Percentiles rank a stretch among this genome's conserved stretches.
Evolutionary conservation across 2,797 vertebrate genomes (phyloP).

Genomic region (Sarcophilus harrisii): DNA sequence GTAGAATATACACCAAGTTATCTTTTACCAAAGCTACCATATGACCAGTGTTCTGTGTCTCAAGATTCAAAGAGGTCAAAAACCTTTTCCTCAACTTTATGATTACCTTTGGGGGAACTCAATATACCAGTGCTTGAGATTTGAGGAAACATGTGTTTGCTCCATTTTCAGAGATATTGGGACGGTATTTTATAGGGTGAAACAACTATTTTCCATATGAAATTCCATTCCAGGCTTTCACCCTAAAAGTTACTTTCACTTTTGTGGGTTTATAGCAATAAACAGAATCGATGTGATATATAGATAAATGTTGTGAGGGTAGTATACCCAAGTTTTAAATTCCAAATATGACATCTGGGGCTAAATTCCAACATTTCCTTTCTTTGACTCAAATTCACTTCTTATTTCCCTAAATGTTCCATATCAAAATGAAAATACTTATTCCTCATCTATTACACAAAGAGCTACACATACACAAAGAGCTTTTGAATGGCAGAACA

Average conservation of each 20-base stretch:
- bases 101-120: not conserved
- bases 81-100: slow-evolving; percentile 7
- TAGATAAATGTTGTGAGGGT: not conserved
- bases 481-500: not conserved
- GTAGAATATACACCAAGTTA: slow-evolving; percentile 5
- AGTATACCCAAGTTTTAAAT: not conserved
- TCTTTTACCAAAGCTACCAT: accelerated
- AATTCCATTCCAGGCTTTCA: slow-evolving; percentile 1
- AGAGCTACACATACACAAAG: not conserved
- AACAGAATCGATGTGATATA: not conserved
- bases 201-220: slow-evolving; percentile 29
- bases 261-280: slow-evolving; percentile 5
- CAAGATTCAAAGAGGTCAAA: not conserved
- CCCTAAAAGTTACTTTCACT: not conserved
- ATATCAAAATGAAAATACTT: not conserved
- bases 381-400: not conserved
- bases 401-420: not conserved
- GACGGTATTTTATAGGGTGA: not conserved
- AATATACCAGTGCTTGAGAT: not conserved
- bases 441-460: not conserved
- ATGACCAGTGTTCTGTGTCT: not conserved
- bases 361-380: slow-evolving; percentile 31
- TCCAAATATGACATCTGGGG: not conserved
- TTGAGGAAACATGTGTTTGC: not conserved
- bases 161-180: slow-evolving; percentile 41